phyloP scores from a whole-genome alignment of 2,113 vertebrate species.

The Cnemophilus loriae region DNA sequence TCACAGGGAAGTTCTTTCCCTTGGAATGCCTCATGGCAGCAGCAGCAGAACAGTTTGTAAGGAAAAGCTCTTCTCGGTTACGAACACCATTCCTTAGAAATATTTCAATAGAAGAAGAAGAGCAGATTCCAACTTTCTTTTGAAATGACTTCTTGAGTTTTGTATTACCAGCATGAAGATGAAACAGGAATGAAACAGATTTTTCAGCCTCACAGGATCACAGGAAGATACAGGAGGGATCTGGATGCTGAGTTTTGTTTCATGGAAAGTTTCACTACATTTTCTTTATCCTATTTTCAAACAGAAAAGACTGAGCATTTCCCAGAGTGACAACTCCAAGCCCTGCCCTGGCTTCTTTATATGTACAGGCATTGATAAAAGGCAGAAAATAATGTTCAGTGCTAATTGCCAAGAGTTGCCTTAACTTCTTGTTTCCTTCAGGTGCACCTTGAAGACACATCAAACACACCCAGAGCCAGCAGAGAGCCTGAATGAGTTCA shows the following conservation, averaged over 20 bases:
- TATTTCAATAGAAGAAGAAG: not conserved
- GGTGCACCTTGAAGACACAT: slow-evolving; percentile 28
- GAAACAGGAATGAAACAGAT: not conserved
- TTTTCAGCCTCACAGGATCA: not conserved
- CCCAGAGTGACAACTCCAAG: not conserved
- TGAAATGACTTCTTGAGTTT: not conserved
- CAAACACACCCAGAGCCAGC: slow-evolving; percentile 17
- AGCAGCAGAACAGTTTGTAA: not conserved
- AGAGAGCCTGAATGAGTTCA: not conserved
- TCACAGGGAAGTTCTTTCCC: not conserved
- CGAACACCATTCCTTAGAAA: not conserved
- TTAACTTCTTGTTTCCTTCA: slow-evolving; percentile 30
- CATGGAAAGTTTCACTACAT: not conserved
- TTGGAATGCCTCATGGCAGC: not conserved
- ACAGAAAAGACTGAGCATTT: not conserved
- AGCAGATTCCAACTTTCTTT: not conserved
- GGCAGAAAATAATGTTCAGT: not conserved
- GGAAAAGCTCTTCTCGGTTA: not conserved
- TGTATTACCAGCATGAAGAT: not conserved
- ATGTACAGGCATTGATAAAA: not conserved
- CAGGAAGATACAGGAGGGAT: not conserved
- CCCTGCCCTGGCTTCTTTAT: not conserved
- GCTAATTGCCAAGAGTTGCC: not conserved
- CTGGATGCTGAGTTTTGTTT: not conserved
- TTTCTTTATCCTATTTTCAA: not conserved